Percentiles rank a stretch among this genome's conserved stretches.
Conservation (phyloP, 2,797 vertebrate species). For the Urosaurus nigricauda region DNA sequence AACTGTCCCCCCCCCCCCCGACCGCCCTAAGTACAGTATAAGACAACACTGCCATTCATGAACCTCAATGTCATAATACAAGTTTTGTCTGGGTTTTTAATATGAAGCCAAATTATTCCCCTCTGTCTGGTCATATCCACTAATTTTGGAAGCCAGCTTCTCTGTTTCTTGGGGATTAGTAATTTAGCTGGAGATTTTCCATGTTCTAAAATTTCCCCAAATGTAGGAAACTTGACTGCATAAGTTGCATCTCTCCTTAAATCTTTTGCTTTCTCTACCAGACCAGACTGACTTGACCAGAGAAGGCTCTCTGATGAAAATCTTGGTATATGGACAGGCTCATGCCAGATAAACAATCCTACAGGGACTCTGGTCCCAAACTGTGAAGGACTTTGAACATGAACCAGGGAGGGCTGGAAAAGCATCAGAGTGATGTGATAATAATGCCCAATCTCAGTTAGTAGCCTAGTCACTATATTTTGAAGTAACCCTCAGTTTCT, state of each 20-base stretch:
- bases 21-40: neutral
- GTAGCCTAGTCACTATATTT: neutral
- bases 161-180: neutral
- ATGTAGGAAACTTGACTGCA: no score
- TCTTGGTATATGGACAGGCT: neutral
- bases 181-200: neutral
- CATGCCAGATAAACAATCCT: neutral
- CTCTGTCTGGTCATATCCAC: neutral
- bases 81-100: neutral
- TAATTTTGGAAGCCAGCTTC: neutral
- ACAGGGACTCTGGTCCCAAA: neutral
- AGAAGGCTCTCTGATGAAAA: neutral
- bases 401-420: neutral
- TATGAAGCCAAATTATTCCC: neutral
- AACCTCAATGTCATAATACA: neutral
- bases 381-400: neutral
- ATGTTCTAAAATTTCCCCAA: no score
- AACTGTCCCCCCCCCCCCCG: neutral
- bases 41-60: neutral
- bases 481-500: neutral
- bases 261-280: neutral
- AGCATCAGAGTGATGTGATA: neutral
- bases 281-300: neutral
- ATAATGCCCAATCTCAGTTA: neutral
- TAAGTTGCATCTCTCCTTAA: neutral